A percentile compares a stretch with the other conserved stretches of the same genome.
Evolutionary conservation across 2,113 vertebrate species (phyloP).

Genomic region (Leptobrachium ailaonicum): DNA sequence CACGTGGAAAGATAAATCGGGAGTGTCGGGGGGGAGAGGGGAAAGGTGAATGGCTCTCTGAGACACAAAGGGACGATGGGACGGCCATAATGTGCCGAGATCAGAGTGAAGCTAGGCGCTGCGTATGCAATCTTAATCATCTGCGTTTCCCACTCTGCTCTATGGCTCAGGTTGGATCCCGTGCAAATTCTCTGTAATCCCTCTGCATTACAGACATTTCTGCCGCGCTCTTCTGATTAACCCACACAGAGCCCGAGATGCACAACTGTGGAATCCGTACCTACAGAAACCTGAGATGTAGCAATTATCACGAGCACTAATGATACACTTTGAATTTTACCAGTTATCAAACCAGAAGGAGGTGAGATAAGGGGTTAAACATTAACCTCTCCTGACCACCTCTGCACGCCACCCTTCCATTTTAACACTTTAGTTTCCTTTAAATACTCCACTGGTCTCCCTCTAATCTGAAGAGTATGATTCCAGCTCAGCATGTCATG

Average conservation of each 20-base stretch:
- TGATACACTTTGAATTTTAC: too few relatives aligned
- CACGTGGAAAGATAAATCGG: constrained; percentile 37
- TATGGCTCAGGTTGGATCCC: not conserved
- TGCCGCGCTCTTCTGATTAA: not conserved
- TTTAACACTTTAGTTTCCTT: too few relatives aligned
- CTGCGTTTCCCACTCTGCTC: not conserved
- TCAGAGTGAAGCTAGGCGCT: not conserved
- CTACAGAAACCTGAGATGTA: too few relatives aligned
- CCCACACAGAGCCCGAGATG: not conserved
- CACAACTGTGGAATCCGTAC: not conserved
- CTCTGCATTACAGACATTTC: not conserved
- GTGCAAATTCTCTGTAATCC: not conserved
- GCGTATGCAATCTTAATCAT: not conserved
- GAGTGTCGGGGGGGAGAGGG: not conserved
- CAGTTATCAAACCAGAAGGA: too few relatives aligned
- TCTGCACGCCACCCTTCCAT: too few relatives aligned
- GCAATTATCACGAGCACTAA: too few relatives aligned
- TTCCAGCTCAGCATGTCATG: too few relatives aligned
- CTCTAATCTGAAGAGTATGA: too few relatives aligned
- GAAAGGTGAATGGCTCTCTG: constrained; percentile 15
- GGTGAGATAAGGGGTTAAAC: too few relatives aligned
- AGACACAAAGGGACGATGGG: constrained; percentile 5
- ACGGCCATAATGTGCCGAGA: constrained; percentile 51
- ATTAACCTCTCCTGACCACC: too few relatives aligned
- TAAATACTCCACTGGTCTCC: too few relatives aligned